phyloP scores from a whole-genome alignment of 1,140 invertebrate genomes.

The Caenorhabditis tropicalis region DNA sequence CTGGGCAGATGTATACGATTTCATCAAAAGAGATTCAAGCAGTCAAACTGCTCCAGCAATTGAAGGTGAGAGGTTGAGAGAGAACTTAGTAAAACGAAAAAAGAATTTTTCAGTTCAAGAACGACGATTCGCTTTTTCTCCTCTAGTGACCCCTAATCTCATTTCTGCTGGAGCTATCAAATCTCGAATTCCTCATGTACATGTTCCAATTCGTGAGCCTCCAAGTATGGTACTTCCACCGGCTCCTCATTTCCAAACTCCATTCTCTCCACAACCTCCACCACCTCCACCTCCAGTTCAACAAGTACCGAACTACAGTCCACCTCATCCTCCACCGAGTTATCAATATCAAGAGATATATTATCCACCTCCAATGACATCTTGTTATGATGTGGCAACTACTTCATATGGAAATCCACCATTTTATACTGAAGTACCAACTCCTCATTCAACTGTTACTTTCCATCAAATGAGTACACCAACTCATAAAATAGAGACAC shows the following conservation, averaged over 20 bases:
- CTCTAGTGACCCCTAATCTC: neutral
- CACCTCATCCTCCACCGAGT: slow-evolving; percentile 1
- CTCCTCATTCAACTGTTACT: neutral
- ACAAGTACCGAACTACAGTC: slow-evolving; percentile 29
- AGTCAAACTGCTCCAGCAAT: neutral
- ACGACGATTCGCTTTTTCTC: neutral
- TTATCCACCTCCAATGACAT: neutral
- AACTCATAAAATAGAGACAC: neutral
- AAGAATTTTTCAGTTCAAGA: neutral
- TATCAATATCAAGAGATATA: slow-evolving; percentile 9
- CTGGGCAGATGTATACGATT: slow-evolving; percentile 19
- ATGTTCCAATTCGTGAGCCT: neutral
- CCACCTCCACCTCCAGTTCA: neutral
- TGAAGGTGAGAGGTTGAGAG: neutral
- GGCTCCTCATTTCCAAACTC: neutral
- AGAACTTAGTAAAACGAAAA: neutral
- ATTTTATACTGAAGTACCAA: neutral
- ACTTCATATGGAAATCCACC: slow-evolving; percentile 21
- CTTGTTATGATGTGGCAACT: slow-evolving; percentile 12
- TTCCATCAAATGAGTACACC: neutral
- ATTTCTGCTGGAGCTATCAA: neutral
- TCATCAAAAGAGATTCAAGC: slow-evolving; percentile 14
- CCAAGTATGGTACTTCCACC: slow-evolving; percentile 16
- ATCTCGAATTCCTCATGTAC: neutral
- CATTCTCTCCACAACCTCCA: slow-evolving; percentile 8